Evolutionary conservation across 37 sponge, comb jelly and placozoan genomes (phyloP).

Genomic region (Aplysina aerophoba): DNA sequence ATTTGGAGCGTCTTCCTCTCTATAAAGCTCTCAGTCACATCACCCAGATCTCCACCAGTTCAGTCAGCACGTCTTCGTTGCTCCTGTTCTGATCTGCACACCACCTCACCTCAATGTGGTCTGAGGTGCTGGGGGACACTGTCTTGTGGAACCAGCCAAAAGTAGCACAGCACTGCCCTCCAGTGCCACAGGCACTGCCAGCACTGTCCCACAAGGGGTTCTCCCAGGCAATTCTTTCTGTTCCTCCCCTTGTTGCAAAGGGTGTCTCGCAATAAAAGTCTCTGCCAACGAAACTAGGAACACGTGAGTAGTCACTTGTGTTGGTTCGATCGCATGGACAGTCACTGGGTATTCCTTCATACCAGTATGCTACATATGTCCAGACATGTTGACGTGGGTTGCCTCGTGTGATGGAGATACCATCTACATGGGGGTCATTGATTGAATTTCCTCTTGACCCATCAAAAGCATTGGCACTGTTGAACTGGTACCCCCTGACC

Average conservation of each 20-base stretch:
- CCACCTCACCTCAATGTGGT: conserved; percentile 40
- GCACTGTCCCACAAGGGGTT: conserved; percentile 36
- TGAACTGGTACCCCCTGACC: conserved; percentile 27
- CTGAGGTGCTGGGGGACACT: conserved; percentile 21
- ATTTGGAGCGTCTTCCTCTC: too few species aligned
- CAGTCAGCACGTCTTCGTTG: conserved; percentile 22
- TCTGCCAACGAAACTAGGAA: background rate
- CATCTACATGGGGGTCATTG: conserved; percentile 25
- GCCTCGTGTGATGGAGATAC: conserved; percentile 21
- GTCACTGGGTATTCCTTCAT: background rate
- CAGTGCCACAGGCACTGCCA: background rate
- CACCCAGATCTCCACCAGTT: conserved; percentile 29
- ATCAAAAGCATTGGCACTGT: background rate
- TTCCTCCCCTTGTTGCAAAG: background rate
- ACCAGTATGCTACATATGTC: background rate
- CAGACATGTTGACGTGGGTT: conserved; percentile 22
- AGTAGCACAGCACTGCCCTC: background rate
- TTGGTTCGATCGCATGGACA: background rate
- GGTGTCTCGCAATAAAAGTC: conserved; percentile 24
- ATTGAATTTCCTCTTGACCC: conserved; percentile 17
- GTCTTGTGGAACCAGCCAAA: conserved; percentile 37
- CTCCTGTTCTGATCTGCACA: conserved; percentile 34
- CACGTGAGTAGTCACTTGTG: background rate
- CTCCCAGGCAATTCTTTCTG: background rate
- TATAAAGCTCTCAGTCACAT: background rate